These are phyloP conservation scores for Seira sanloemensis DNA, from an alignment of 2,888 invertebrate genomes.

Conservation along the genomic window DNA sequence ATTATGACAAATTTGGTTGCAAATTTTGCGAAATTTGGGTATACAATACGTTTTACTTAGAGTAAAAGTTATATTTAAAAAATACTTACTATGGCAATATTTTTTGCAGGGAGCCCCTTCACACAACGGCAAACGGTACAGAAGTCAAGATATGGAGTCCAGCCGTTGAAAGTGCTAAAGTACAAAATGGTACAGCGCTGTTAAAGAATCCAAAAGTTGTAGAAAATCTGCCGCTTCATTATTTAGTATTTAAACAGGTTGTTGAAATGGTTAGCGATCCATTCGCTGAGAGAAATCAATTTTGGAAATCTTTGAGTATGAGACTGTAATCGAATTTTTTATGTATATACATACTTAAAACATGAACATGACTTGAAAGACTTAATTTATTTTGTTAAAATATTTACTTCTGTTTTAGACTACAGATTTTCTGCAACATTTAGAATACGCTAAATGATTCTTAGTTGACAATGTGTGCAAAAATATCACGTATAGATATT, in stretches of 20 bases:
- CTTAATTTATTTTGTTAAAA: no score
- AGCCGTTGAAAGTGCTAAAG: constrained; percentile 1
- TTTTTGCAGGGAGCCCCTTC: constrained; percentile 30
- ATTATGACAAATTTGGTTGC: constrained; percentile 56
- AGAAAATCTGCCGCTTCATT: constrained; percentile 25
- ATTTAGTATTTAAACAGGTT: constrained; percentile 38
- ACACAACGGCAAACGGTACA: not conserved
- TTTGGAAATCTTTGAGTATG: constrained; percentile 63
- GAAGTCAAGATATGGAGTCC: constrained; percentile 32
- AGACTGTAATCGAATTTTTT: no score
- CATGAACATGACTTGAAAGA: no score
- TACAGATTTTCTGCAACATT: no score
- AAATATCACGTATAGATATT: no score
- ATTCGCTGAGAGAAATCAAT: constrained; percentile 45
- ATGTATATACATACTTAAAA: no score
- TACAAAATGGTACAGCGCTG: not conserved
- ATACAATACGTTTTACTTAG: not conserved
- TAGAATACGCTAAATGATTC: no score
- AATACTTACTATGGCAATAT: not conserved
- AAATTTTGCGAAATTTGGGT: constrained; percentile 54
- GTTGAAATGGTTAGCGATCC: constrained; percentile 66
- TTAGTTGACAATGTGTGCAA: no score
- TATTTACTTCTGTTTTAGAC: no score
- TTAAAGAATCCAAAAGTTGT: not conserved
- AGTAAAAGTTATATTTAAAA: not conserved